phyloP scores from a whole-genome alignment of 1,140 invertebrate genomes.

The Diprion similis region DNA sequence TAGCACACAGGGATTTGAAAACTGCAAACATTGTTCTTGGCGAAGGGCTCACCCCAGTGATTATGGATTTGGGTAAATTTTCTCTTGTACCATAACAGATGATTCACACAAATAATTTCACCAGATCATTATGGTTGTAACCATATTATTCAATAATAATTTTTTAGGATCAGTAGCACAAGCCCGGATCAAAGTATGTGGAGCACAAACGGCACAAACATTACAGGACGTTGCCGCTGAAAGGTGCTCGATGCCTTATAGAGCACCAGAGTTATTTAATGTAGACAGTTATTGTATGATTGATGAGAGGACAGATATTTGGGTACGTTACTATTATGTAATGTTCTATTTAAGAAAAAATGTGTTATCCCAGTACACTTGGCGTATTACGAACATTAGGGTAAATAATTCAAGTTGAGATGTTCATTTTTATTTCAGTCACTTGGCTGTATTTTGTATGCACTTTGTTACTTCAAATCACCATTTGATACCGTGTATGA shows the following conservation, averaged over 20 bases:
- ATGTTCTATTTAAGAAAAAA: neutral
- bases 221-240: constrained; percentile 85
- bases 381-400: neutral
- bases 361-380: constrained; percentile 1
- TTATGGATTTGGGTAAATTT: constrained; percentile 81
- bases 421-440: constrained; percentile 69
- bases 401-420: neutral
- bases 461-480: constrained; percentile 84
- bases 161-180: constrained; percentile 75
- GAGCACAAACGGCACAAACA: constrained; percentile 73
- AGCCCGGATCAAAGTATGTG: constrained; percentile 78
- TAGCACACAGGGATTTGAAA: constrained; percentile 86
- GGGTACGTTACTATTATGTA: constrained; percentile 66
- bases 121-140: neutral
- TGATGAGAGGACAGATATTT: constrained; percentile 87
- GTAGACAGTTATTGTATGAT: constrained; percentile 82
- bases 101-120: neutral
- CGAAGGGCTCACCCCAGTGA: constrained; percentile 74
- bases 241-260: constrained; percentile 86
- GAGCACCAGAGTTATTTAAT: constrained; percentile 88
- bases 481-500: constrained; percentile 88
- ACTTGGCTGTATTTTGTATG: constrained; percentile 85
- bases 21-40: constrained; percentile 82
- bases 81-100: neutral
- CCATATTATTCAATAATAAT: constrained; percentile 15